A percentile compares a stretch with the other conserved stretches of the same genome.
phyloP scores from a whole-genome alignment of 2,797 vertebrate genomes.

The Myripristis murdjan region DNA sequence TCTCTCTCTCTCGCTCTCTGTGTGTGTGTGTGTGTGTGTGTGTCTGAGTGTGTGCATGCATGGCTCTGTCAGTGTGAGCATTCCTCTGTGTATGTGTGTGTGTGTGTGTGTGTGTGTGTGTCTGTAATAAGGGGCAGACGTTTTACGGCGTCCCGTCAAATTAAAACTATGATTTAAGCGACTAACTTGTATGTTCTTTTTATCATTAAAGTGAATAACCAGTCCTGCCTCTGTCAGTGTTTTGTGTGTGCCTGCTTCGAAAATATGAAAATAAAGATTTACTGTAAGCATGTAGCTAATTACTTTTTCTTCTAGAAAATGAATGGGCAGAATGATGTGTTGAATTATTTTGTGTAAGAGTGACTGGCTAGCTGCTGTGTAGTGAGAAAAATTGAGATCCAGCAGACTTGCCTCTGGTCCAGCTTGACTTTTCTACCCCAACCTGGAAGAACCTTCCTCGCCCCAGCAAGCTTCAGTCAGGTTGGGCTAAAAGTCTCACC shows the following conservation, averaged over 20 bases:
- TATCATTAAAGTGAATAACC: slow-evolving; percentile 50
- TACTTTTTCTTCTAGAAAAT: slow-evolving; percentile 27
- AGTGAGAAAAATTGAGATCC: slow-evolving; percentile 24
- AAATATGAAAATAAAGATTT: slow-evolving; percentile 41
- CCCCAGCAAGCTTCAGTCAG: slow-evolving; percentile 21
- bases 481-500: slow-evolving; percentile 54
- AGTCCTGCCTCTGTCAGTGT: slow-evolving; percentile 30
- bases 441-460: slow-evolving; percentile 41
- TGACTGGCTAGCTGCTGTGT: slow-evolving; percentile 16
- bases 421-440: slow-evolving; percentile 51
- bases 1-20: slow-evolving; percentile 39
- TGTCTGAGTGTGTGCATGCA: too few relatives aligned
- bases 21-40: too few relatives aligned
- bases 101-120: slow-evolving; percentile 43
- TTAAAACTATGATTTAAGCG: slow-evolving; percentile 81
- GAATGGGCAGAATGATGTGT: slow-evolving; percentile 23
- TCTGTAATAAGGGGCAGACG: slow-evolving; percentile 73
- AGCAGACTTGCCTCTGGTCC: slow-evolving; percentile 51
- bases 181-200: slow-evolving; percentile 52
- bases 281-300: slow-evolving; percentile 22
- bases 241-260: slow-evolving; percentile 30
- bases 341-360: slow-evolving; percentile 59
- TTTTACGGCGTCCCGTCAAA: slow-evolving; percentile 79
- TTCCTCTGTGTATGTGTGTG: too few relatives aligned
- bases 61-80: too few relatives aligned